Evolutionary conservation across 1,140 invertebrate genomes (phyloP), one percentile per base, ranked within the genome.

Genomic region (Coelopa frigida): DNA sequence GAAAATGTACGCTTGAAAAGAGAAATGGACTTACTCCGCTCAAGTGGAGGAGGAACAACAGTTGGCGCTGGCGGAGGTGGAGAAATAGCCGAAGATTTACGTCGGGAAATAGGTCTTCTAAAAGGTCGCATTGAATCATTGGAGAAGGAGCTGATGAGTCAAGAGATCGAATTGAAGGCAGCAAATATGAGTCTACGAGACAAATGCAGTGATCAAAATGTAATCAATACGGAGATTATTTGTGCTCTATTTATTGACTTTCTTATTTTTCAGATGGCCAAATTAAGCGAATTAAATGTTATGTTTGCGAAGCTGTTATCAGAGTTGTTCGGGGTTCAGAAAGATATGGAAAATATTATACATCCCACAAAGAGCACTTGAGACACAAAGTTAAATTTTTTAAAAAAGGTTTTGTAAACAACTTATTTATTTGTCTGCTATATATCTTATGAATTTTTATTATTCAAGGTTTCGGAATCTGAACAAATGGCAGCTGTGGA

Each of bases 1-100:
- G 94, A 97, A 70, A 95, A 95, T 73, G 81, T 84, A 42, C 78
- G 88, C 48, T 81, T 96, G 53, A 92, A 94, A 72, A 61, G 63
- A 11, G 67, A 69, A 37, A 63, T 70, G 57, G 67, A 70, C 15
- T 31, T 59, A 26, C 22, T 66, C 20, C 59, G 63, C 10, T 55
- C 55, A 7, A 52, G 67, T 14, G 63, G 50, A 2, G 31, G 24
- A 15, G 33, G 39, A 2, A 35, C 32, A 11, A 35, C 20, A 12
- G 35, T 51, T 24, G 52, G 51, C 3, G 44, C 53, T 20, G 51
- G n/a, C 5, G 44, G 26, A 44, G 44, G 57, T n/a, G 37, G 48
- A n/a, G 57, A 56, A 26, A 52, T 52, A 12, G 63, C 62, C 11
- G 67, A 70, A 36, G 67, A 70, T n/a, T 32, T 70, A 47, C 62